Base-by-base conservation (phyloP, 2,113 vertebrate genomes). In the Girardinichthys multiradiatus region DNA sequence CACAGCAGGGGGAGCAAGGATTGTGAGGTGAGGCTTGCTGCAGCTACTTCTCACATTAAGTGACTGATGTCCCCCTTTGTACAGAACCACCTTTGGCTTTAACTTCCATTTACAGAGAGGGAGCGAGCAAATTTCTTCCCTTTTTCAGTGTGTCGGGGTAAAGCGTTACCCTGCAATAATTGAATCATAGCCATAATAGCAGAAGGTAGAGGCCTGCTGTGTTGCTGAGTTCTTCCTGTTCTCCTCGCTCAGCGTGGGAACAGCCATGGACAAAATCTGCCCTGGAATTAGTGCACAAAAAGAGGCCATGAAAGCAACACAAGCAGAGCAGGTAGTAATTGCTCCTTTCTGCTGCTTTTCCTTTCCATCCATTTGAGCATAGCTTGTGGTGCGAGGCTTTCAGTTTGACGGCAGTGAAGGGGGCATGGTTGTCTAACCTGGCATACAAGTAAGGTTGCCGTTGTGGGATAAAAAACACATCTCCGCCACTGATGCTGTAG, bases 131-230 rank as follows among this genome's bases (percentile, higher is more conserved):
- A 29, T 81, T 70, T 87, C 68, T 75, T 42, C 35, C 58, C 77
- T 77, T 61, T 61, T 39, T 82, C 81, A 74, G 9, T 80, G 80
- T 64, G 81, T 80, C 13, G 59, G 76, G 82, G 68, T 83, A 76
- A 82, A 86, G 67, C 67, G 64, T 70, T 84, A 86, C 72, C 80
- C 88, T 82, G 86, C 83, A 7, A 79, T 78, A 89, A 90, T 89
- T 92, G 90, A 92, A 91, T 90, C 92, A 86, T 42, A 51, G 90
- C 88, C 90, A 90, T 89, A 77, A 84, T 79, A 81, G 87, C 90
- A 90, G 89, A 91, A 90, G 90, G 90, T 87, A 87, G 87, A 67
- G 86, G 76, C 90, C 86, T 79, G 88, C 89, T 91, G 89, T 48
- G 86, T 27, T 11, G 68, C 85, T 26, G 80, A 88, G 87, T 88